Percentiles rank a stretch among this genome's conserved stretches.
These are phyloP conservation scores for Hedychridium roseum DNA, from an alignment of 2,888 invertebrate species.

Conservation along the genomic window DNA sequence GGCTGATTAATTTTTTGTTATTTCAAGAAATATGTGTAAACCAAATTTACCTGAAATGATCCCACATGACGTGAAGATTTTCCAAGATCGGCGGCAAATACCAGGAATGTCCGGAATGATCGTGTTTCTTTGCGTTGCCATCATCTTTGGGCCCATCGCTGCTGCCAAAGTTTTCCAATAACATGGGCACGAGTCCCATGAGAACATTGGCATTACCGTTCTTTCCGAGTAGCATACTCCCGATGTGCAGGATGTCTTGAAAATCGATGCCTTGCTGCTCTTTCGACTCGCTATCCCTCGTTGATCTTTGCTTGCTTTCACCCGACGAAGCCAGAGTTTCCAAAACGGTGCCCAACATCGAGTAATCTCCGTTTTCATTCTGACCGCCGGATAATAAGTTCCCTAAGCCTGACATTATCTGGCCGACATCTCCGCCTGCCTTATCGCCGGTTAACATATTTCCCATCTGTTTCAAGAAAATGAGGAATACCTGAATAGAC, in stretches of 20 bases:
- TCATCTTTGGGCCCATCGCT: slow-evolving; percentile 70
- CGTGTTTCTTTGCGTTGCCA: slow-evolving; percentile 71
- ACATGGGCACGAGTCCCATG: slow-evolving; percentile 72
- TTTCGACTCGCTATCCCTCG: slow-evolving; percentile 17
- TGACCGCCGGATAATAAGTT: slow-evolving; percentile 44
- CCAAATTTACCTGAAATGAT: slow-evolving; percentile 73
- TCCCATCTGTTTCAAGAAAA: slow-evolving; percentile 26
- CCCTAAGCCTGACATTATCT: slow-evolving; percentile 57
- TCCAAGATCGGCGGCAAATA: slow-evolving; percentile 77
- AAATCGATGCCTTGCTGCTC: slow-evolving; percentile 42
- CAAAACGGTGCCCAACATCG: slow-evolving; percentile 44
- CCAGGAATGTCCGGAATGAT: slow-evolving; percentile 72
- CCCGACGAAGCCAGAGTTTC: slow-evolving; percentile 33
- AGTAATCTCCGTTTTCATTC: slow-evolving; percentile 40
- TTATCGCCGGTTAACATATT: slow-evolving; percentile 40
- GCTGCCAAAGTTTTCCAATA: slow-evolving; percentile 73
- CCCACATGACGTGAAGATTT: slow-evolving; percentile 78
- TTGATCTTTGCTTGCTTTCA: slow-evolving; percentile 20
- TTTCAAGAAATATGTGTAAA: too few species aligned
- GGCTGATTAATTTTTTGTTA: too few species aligned
- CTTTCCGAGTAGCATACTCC: slow-evolving; percentile 56
- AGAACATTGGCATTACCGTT: slow-evolving; percentile 65
- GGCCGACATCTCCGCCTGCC: slow-evolving; percentile 45
- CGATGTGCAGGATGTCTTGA: slow-evolving; percentile 47
- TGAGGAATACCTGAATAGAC: too few species aligned